Evolutionary conservation across 2,113 vertebrate genomes (phyloP), one percentile per base, ranked within the genome.

Genomic region (Paramormyrops kingsleyae): DNA sequence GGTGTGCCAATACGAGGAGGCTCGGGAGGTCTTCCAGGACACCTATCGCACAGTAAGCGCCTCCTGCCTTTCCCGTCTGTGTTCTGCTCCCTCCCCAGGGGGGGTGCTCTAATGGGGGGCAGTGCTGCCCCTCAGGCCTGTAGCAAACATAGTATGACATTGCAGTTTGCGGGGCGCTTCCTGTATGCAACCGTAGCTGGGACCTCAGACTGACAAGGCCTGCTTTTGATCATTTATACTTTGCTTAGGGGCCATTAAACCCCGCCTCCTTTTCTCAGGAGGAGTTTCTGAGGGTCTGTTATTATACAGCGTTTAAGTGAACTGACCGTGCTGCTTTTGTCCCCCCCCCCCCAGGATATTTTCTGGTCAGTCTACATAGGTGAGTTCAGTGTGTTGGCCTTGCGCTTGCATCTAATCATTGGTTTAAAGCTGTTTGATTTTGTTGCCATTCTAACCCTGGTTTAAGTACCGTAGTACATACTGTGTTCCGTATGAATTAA

Each of bases 1-100:
- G 91, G 93, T 95, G 27, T 98, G 97, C 92, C 96, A 91, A 86
- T 98, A 97, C 47, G 97, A 98, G 56, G 97, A 98, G 92, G 97
- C 97, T 0, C 93, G 95, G 12, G 97, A 96, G 87, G 90, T 94
- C 90, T 98, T 97, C 91, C 95, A 97, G 93, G 96, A 98, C 88
- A 93, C 96, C 1, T 94, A 95, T 17, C 91, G 90, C 88, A 98
- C 97, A 46, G 97, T 97, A 86, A 95, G 97, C 94, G n/a, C 46
- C 74, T 59, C 44, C 74, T 59, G 88, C 70, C 74, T 24, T 9
- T 44, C 31, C 24, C 5, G 1, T 13, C 35, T n/a, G 59, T 10
- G 59, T 66, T 9, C 59, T n/a, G n/a, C 8, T 56, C 8, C 88
- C 19, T 27, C 5, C 24, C 1, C 10, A 24, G 6, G 27, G 52